These are phyloP conservation scores for Lasioglossum marginatum DNA, from an alignment of 2,888 invertebrate species.

Conservation along the genomic window DNA sequence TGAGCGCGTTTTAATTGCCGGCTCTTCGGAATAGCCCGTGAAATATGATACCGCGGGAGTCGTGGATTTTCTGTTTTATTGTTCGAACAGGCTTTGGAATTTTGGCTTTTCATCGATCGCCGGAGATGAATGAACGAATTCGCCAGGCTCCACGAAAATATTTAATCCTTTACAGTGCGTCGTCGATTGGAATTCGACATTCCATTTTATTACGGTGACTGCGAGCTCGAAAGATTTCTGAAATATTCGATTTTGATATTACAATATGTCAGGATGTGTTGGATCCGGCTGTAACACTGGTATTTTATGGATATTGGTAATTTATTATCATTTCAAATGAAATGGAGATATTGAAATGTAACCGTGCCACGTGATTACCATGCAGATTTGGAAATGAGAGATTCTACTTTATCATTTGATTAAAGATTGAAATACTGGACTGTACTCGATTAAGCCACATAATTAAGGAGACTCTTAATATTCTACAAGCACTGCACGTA, in stretches of 20 bases:
- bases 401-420: neutral
- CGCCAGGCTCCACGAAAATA: neutral
- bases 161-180: neutral
- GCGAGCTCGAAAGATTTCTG: neutral
- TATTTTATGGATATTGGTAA: neutral
- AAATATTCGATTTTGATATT: neutral
- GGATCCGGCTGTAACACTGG: neutral
- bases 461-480: neutral
- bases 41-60: neutral
- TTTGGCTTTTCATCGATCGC: neutral
- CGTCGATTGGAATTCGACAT: neutral
- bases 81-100: neutral
- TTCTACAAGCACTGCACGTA: neutral
- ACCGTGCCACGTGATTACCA: constrained; percentile 2
- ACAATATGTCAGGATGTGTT: neutral
- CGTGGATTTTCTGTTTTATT: neutral
- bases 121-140: neutral
- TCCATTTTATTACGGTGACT: neutral
- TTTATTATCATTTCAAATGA: neutral
- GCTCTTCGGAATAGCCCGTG: neutral
- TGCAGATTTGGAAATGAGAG: constrained; percentile 6
- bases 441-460: neutral
- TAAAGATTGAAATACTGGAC: neutral
- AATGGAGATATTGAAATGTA: neutral
- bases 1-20: constrained; percentile 27